Base-by-base conservation (phyloP, 2,797 vertebrate species). In the Schizopygopsis malacanthus region DNA sequence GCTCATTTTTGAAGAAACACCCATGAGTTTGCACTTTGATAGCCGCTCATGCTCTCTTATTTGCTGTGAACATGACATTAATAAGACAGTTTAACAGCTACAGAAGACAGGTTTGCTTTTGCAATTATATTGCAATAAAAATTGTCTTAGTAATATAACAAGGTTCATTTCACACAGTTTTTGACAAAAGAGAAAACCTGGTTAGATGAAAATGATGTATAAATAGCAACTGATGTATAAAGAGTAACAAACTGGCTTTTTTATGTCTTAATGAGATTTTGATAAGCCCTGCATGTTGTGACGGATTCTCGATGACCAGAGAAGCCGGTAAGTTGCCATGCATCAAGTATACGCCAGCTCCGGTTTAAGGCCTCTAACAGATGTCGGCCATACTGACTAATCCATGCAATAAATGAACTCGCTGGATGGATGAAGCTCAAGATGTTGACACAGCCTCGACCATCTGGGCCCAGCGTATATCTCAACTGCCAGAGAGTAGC, bases 51-150 rank as follows among this genome's bases (percentile, higher is more conserved):
- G 90, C 87, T 87, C 22, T 90, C 89, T 91, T 91, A 93, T 93
- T 88, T 90, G 79, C 72, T 85, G 82, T 83, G 84, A 83, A 71
- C n/a, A 54, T 81, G 83, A 87, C 82, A 85, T 84, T 85, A 87
- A 91, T 73, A 84, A 91, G 89, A 90, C 93, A 90, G 77, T 88
- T 89, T 88, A 88, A 89, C 85, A 88, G 89, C 89, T 89, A 79
- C 83, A 84, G 76, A 88, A 61, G 89, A 81, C 65, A 41, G 25
- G 22, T 80, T 43, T 70, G 50, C 69, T 87, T 86, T 88, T 80
- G 72, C 33, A 79, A 69, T 81, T 56, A 81, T 67, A 37, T 59
- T 81, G 39, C 78, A 80, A 63, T 6, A 10, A 54, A 67, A 59
- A 63, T 54, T 10, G 72, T 39, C 70, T 47, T 63, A 79, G 39